Evolutionary conservation across 2,113 vertebrate genomes (phyloP).

Genomic region (Cephalopholis sonnerati): DNA sequence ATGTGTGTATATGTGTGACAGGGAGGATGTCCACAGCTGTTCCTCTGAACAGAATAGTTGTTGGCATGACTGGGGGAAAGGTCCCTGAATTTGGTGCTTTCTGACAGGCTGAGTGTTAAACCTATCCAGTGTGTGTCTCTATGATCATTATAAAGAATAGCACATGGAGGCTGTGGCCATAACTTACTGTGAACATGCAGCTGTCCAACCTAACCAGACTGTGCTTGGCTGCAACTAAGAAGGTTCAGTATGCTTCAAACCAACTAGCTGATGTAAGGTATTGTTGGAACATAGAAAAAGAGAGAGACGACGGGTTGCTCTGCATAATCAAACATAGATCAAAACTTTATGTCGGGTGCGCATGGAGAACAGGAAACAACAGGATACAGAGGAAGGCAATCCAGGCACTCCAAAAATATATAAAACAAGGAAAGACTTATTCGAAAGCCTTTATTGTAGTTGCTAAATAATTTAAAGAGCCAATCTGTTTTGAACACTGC

Average conservation of each 20-base stretch:
- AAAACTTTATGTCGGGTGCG: no score
- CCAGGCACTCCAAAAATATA: no score
- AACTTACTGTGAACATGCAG: constrained; percentile 12
- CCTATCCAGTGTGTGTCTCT: constrained; percentile 40
- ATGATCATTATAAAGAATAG: constrained; percentile 56
- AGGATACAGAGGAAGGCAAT: no score
- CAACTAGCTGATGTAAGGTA: background rate
- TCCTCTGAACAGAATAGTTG: constrained; percentile 87
- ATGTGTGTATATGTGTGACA: constrained; percentile 79
- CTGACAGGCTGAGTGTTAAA: constrained; percentile 41
- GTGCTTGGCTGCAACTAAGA: constrained; percentile 24
- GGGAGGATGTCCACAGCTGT: constrained; percentile 86
- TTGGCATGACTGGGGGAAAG: constrained; percentile 89
- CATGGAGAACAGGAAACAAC: no score
- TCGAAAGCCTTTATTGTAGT: no score
- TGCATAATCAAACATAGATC: no score
- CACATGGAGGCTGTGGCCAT: constrained; percentile 39
- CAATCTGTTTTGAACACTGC: no score
- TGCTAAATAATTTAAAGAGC: no score
- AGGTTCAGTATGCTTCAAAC: constrained; percentile 50
- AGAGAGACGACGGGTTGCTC: no score
- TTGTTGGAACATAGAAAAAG: background rate
- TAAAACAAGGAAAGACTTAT: no score
- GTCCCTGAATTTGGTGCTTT: constrained; percentile 69
- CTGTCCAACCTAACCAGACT: constrained; percentile 22